Conservation (phyloP, 2,888 invertebrate species). For the Rugalucina vietnamica region DNA sequence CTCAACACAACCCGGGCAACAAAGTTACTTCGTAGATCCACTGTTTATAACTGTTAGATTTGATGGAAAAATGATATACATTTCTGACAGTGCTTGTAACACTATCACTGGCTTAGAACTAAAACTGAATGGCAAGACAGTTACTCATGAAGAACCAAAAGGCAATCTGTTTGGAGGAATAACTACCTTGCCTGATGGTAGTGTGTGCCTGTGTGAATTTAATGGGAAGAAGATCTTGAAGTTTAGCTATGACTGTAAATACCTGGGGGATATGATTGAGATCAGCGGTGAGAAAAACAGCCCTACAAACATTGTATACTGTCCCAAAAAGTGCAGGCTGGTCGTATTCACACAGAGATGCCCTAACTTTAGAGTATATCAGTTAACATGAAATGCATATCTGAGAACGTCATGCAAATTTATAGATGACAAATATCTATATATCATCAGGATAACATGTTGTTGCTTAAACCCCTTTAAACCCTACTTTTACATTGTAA, state of each 20-base stretch:
- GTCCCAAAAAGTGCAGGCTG: slow-evolving; percentile 35
- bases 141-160: slow-evolving; percentile 24
- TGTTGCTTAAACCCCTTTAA: no score
- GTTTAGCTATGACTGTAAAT: slow-evolving; percentile 27
- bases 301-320: slow-evolving; percentile 51
- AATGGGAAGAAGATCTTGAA: slow-evolving; percentile 44
- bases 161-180: slow-evolving; percentile 52
- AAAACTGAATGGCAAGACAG: slow-evolving; percentile 5
- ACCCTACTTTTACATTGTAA: background rate
- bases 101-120: slow-evolving; percentile 42
- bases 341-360: slow-evolving; percentile 54
- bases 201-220: slow-evolving; percentile 48
- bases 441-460: background rate
- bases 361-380: slow-evolving; percentile 49
- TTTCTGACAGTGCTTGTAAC: slow-evolving; percentile 58
- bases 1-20: slow-evolving; percentile 26
- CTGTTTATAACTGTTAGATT: slow-evolving; percentile 43
- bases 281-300: slow-evolving; percentile 35
- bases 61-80: slow-evolving; percentile 49
- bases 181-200: slow-evolving; percentile 33
- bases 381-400: slow-evolving; percentile 30
- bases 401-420: background rate
- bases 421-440: background rate
- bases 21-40: slow-evolving; percentile 51
- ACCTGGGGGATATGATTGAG: slow-evolving; percentile 28